These are phyloP conservation scores for Mugil cephalus DNA, from an alignment of 2,113 vertebrate genomes.

Conservation along the genomic window DNA sequence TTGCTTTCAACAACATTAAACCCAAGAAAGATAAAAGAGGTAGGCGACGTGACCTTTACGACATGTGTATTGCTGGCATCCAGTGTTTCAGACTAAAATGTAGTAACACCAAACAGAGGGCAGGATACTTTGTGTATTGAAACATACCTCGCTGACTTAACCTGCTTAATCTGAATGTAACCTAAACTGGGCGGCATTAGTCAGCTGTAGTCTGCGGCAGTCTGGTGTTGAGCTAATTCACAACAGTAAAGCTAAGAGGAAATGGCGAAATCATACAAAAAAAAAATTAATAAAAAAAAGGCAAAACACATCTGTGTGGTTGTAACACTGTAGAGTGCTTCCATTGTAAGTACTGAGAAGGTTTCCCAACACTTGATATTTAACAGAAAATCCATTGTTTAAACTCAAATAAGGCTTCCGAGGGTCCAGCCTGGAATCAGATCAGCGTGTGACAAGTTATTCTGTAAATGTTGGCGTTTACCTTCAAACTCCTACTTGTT, in stretches of 20 bases:
- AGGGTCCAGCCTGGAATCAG: slow-evolving; percentile 78
- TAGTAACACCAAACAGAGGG: slow-evolving; percentile 27
- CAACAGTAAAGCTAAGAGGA: neutral
- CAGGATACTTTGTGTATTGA: slow-evolving; percentile 38
- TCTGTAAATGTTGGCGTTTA: slow-evolving; percentile 3
- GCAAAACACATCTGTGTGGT: neutral
- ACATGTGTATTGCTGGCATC: slow-evolving; percentile 72
- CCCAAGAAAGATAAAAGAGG: slow-evolving; percentile 66
- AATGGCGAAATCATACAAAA: slow-evolving; percentile 47
- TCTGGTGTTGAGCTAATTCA: slow-evolving; percentile 30
- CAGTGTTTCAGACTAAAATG: slow-evolving; percentile 49
- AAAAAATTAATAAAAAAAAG: no score
- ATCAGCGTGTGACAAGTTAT: slow-evolving; percentile 29
- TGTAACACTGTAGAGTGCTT: slow-evolving; percentile 8
- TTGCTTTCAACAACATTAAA: slow-evolving; percentile 28
- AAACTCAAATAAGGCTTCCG: slow-evolving; percentile 71
- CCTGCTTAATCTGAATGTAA: neutral
- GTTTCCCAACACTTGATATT: neutral
- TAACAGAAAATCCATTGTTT: slow-evolving; percentile 5
- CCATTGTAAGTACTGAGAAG: slow-evolving; percentile 3
- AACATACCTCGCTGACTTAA: neutral
- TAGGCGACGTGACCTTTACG: slow-evolving; percentile 67
- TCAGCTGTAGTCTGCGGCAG: slow-evolving; percentile 58
- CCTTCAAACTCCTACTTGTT: neutral
- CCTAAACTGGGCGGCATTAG: neutral